phyloP scores from a whole-genome alignment of 1,140 invertebrate species.

The Pseudomyrmex cubaensis region DNA sequence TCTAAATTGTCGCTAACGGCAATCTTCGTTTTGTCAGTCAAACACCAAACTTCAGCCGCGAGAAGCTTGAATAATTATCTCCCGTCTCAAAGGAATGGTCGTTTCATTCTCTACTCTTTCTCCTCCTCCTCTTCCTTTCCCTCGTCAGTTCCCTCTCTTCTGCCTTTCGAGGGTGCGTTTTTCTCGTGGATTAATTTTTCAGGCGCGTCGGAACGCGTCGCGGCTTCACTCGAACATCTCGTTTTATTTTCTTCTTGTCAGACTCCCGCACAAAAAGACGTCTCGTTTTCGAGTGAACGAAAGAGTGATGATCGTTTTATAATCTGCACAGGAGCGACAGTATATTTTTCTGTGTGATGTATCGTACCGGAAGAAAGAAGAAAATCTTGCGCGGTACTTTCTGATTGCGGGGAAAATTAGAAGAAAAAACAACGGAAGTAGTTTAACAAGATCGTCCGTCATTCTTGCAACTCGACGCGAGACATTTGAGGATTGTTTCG shows the following conservation, averaged over 20 bases:
- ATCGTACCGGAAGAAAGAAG: constrained; percentile 12
- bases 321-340: constrained; percentile 15
- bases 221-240: constrained; percentile 14
- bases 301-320: constrained; percentile 53
- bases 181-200: constrained; percentile 56
- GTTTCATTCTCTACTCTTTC: background rate
- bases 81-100: background rate
- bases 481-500: background rate
- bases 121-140: background rate
- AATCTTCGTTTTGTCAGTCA: constrained; percentile 13
- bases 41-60: background rate
- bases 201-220: background rate
- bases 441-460: constrained; percentile 2
- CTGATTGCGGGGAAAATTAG: background rate
- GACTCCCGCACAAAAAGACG: constrained; percentile 17
- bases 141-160: background rate
- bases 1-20: background rate
- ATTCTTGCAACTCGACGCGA: constrained; percentile 1
- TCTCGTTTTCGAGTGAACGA: background rate
- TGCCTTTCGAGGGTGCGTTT: background rate
- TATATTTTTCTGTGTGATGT: constrained; percentile 32
- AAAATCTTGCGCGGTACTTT: constrained; percentile 10
- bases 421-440: background rate
- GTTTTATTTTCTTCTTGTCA: constrained; percentile 49
- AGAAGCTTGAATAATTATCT: constrained; percentile 42